Percentiles rank a stretch among this genome's conserved stretches.
These are phyloP conservation scores for Aphodius granarius DNA, from an alignment of 2,888 invertebrate genomes.

Conservation along the genomic window DNA sequence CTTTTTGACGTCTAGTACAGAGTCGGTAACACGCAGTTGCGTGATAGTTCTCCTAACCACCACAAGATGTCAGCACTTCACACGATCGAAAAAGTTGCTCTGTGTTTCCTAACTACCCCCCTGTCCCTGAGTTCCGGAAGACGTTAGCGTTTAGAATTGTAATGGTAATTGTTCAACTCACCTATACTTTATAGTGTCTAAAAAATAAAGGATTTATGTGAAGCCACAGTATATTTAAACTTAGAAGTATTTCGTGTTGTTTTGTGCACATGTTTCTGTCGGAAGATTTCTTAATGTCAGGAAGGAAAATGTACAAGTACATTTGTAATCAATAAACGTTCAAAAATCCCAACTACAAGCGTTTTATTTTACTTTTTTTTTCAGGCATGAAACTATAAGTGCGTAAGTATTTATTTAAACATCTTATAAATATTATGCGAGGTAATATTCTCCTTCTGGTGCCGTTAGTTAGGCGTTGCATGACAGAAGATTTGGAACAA, in stretches of 20 bases:
- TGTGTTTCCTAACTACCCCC: neutral
- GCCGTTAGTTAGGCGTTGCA: no score
- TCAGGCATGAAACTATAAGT: neutral
- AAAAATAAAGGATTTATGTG: slow-evolving; percentile 9
- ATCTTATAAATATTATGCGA: no score
- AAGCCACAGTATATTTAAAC: slow-evolving; percentile 8
- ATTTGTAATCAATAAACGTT: slow-evolving; percentile 30
- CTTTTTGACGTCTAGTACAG: no score
- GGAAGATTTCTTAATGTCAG: slow-evolving; percentile 24
- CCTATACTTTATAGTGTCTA: neutral
- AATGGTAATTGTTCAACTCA: slow-evolving; percentile 5
- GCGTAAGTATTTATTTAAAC: no score
- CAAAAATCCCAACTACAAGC: slow-evolving; percentile 18
- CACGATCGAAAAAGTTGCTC: neutral
- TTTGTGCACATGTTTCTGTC: slow-evolving; percentile 27
- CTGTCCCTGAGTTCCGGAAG: neutral
- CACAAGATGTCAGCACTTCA: no score
- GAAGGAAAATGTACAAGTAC: slow-evolving; percentile 24
- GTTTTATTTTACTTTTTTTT: neutral
- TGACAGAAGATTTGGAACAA: no score
- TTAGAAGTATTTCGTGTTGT: slow-evolving; percentile 18
- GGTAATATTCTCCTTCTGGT: no score
- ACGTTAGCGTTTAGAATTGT: slow-evolving; percentile 9
- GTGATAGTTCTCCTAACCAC: no score
- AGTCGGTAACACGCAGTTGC: no score